These are phyloP conservation scores for Dendroctonus ponderosae DNA, from an alignment of 1,140 invertebrate genomes.

Conservation along the genomic window DNA sequence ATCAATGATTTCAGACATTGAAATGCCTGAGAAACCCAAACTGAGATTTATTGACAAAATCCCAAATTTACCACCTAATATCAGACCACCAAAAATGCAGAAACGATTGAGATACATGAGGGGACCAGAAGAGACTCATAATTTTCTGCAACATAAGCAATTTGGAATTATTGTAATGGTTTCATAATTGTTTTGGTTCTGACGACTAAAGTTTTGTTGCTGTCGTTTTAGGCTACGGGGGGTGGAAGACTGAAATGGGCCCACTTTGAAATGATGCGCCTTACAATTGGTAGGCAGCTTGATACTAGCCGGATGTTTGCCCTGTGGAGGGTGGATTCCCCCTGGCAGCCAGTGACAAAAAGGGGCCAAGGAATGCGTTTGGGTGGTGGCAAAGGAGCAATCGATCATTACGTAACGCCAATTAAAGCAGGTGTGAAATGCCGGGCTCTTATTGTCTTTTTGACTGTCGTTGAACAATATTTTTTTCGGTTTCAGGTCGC, in stretches of 20 bases:
- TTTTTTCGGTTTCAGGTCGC: slow-evolving; percentile 52
- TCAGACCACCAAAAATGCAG: slow-evolving; percentile 78
- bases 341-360: slow-evolving; percentile 93
- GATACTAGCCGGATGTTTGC: slow-evolving; percentile 83
- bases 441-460: slow-evolving; percentile 5
- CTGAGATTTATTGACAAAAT: slow-evolving; percentile 68
- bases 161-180: slow-evolving; percentile 80
- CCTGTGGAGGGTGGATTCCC: slow-evolving; percentile 90
- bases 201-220: neutral
- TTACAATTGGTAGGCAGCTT: slow-evolving; percentile 72
- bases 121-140: slow-evolving; percentile 85
- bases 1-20: slow-evolving; percentile 59
- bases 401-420: slow-evolving; percentile 94
- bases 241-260: slow-evolving; percentile 78
- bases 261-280: slow-evolving; percentile 88
- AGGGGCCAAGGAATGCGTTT: slow-evolving; percentile 88
- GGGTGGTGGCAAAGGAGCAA: slow-evolving; percentile 95
- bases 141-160: slow-evolving; percentile 80
- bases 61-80: slow-evolving; percentile 63
- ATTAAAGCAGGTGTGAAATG: slow-evolving; percentile 68
- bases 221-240: slow-evolving; percentile 63
- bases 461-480: neutral
- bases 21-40: slow-evolving; percentile 70
- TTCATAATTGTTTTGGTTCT: neutral
- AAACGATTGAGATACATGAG: slow-evolving; percentile 79